Conservation (phyloP, 2,797 vertebrate species). For the Scolopax bukidnonensis region DNA sequence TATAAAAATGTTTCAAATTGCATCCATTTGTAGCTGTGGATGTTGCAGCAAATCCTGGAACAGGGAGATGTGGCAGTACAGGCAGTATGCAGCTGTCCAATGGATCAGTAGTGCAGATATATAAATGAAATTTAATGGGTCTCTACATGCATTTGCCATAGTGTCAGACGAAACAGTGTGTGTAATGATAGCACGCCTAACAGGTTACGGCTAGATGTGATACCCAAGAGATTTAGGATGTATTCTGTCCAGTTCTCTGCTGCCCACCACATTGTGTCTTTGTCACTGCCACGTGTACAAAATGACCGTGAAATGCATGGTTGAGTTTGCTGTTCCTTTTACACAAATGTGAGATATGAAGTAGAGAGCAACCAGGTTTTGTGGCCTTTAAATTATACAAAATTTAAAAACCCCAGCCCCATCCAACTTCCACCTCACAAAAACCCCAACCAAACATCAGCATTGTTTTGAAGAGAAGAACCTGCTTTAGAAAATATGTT, state of each 20-base stretch:
- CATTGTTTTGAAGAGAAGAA: conserved; percentile 54
- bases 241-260: neutral
- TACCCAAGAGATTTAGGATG: neutral
- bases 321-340: neutral
- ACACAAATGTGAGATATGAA: neutral
- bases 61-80: neutral
- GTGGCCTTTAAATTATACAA: neutral
- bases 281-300: neutral
- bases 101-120: neutral
- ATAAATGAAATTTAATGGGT: neutral
- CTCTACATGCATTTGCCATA: neutral
- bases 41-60: neutral
- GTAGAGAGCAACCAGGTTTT: neutral
- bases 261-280: neutral
- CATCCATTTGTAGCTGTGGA: neutral
- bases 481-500: conserved; percentile 49
- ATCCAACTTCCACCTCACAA: neutral
- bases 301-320: neutral
- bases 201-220: neutral
- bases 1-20: neutral
- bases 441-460: neutral
- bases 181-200: neutral
- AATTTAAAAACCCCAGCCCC: neutral
- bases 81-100: neutral
- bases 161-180: neutral